Evolutionary conservation across 2,797 vertebrate species (phyloP), one percentile per base, ranked within the genome.

Genomic region (Sebastes cheni): DNA sequence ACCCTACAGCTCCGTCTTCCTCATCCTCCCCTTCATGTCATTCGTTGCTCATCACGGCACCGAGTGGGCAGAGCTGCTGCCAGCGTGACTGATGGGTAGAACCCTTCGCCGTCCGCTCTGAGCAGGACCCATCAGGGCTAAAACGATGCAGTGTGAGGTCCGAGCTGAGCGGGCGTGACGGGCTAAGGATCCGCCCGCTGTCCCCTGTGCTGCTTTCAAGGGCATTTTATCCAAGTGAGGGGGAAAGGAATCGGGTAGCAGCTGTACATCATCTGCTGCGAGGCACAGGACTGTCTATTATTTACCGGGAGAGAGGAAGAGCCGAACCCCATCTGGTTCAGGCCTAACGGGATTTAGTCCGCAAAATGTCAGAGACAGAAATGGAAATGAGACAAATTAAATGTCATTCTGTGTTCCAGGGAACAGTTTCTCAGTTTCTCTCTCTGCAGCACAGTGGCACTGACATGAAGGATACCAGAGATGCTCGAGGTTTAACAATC

Each of bases 151-250:
- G 70, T 59, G 34, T 80, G 67, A 70, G 72, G 77, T 65, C 58
- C 67, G 18, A 25, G 66, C 83, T 81, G 81, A 90, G 66, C 22
- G 69, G 46, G 74, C 61, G 34, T 79, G 82, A 89, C 83, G 82
- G 67, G 83, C 83, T 79, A 58, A 32, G 61, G 76, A 85, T 82
- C 75, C 42, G 72, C 75, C 73, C 67, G 60, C 79, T 81, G 50
- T 67, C 80, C 82, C 74, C 39, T 42, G 39, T 59, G 74, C 74
- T 77, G 79, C 69, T 83, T 85, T 91, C 87, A 94, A 91, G 89
- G 91, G 72, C 78, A n/a, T 86, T 88, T 88, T 65, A 83, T 85
- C 54, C 78, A 71, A 68, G 66, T 1, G 27, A 74, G 66, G 55
- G 67, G 55, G 54, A 69, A 69, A 70, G 46, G 25, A 71, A 62